phyloP scores from a whole-genome alignment of 1,140 invertebrate species.

The Drosophila grimshawi region DNA sequence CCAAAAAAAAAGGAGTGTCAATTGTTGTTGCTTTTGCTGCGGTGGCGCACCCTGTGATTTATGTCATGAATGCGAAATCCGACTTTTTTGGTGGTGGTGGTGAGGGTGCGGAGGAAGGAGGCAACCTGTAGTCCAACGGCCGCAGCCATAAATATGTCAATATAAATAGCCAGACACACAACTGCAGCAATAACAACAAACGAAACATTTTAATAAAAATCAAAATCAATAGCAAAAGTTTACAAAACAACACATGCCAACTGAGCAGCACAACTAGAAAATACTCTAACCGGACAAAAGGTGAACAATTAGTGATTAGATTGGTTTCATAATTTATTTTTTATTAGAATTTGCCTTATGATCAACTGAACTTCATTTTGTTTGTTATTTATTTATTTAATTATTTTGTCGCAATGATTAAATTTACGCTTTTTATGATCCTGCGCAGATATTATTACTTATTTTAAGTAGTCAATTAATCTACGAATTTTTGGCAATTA shows the following conservation, averaged over 20 bases:
- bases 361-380: no score
- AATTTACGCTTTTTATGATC: no score
- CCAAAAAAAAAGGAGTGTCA: conserved; percentile 70
- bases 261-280: not conserved
- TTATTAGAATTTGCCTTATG: no score
- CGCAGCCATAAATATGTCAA: conserved; percentile 79
- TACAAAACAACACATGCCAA: conserved; percentile 8
- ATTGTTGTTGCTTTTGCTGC: conserved; percentile 23
- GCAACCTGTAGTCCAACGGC: conserved; percentile 19
- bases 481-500: no score
- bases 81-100: conserved; percentile 4
- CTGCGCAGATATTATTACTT: no score
- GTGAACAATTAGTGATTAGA: not conserved
- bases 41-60: conserved; percentile 71
- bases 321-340: no score
- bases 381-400: no score
- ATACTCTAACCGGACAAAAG: conserved; percentile 6
- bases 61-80: conserved; percentile 69
- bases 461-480: no score
- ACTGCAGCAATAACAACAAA: conserved; percentile 57
- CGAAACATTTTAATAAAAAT: conserved; percentile 80
- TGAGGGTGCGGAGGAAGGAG: not conserved
- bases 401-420: no score
- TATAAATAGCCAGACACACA: conserved; percentile 66
- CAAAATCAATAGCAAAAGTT: conserved; percentile 70